phyloP scores from a whole-genome alignment of 2,888 invertebrate genomes.

The Dolichomitus sp. region DNA sequence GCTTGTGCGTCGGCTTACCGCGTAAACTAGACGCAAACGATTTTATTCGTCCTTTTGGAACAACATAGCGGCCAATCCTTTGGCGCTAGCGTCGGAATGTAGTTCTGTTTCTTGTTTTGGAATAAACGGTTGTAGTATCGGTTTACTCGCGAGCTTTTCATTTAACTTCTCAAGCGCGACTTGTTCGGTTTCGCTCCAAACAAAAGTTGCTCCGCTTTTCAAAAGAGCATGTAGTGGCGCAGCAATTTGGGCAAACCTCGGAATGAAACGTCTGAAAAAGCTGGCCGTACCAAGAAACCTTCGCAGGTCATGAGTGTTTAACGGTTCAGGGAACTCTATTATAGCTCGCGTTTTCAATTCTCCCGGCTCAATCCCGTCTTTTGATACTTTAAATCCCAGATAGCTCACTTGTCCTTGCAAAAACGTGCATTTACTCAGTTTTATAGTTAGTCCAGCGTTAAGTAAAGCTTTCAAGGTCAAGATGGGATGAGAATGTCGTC shows the following conservation, averaged over 20 bases:
- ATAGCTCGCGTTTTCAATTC: constrained; percentile 69
- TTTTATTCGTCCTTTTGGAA: constrained; percentile 66
- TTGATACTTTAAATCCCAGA: constrained; percentile 66
- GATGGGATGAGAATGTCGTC: constrained; percentile 3
- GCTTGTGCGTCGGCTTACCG: constrained; percentile 71
- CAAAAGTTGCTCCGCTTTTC: constrained; percentile 9
- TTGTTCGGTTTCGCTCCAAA: constrained; percentile 30
- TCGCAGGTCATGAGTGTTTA: too few relatives aligned
- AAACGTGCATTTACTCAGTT: background rate
- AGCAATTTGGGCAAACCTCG: constrained; percentile 19
- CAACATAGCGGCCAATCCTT: constrained; percentile 5
- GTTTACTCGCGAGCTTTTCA: constrained; percentile 5
- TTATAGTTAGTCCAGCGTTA: background rate
- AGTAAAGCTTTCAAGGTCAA: background rate
- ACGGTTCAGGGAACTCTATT: constrained; percentile 49
- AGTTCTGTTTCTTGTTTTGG: constrained; percentile 13
- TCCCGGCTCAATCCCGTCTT: constrained; percentile 45
- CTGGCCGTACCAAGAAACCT: background rate
- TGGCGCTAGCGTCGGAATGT: constrained; percentile 12
- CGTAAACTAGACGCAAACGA: constrained; percentile 66
- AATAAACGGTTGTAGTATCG: constrained; percentile 37
- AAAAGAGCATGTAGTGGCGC: constrained; percentile 16
- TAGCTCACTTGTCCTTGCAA: constrained; percentile 63
- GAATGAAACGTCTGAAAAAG: constrained; percentile 51
- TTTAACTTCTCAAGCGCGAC: constrained; percentile 28